Percentiles rank a stretch among this genome's conserved stretches.
phyloP scores from a whole-genome alignment of 1,140 invertebrate genomes.

The Anastrepha ludens region DNA sequence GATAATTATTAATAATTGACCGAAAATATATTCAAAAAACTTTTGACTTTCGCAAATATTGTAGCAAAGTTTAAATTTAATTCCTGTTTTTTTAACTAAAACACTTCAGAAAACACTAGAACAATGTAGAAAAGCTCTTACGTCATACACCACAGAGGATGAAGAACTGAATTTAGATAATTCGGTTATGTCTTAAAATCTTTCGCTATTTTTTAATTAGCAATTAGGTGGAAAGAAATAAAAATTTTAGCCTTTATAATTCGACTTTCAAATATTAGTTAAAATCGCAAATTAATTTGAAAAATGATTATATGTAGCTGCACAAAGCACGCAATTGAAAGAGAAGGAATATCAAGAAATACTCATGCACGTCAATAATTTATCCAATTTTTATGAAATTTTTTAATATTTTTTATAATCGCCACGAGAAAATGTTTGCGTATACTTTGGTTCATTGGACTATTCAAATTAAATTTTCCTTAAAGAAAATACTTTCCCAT shows the following conservation, averaged over 20 bases:
- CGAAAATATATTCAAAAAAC: too few species aligned
- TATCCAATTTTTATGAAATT: background rate
- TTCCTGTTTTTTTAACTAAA: too few species aligned
- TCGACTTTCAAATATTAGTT: too few species aligned
- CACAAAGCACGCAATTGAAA: background rate
- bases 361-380: background rate
- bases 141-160: background rate
- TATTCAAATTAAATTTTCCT: too few species aligned
- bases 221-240: background rate
- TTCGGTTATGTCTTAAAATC: background rate
- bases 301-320: background rate
- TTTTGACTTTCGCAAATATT: too few species aligned
- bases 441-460: too few species aligned
- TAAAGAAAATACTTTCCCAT: too few species aligned
- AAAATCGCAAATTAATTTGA: background rate
- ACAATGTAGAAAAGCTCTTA: constrained; percentile 17
- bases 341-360: background rate
- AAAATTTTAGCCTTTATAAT: background rate
- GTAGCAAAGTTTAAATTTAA: too few species aligned
- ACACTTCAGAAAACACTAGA: background rate
- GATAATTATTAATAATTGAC: background rate
- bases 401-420: too few species aligned
- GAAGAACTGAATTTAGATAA: background rate
- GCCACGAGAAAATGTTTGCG: too few species aligned
- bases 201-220: background rate